A percentile compares a stretch with the other conserved stretches of the same genome.
These are phyloP conservation scores for Rhamphomyia laevipes DNA, from an alignment of 2,888 invertebrate species.

Conservation along the genomic window DNA sequence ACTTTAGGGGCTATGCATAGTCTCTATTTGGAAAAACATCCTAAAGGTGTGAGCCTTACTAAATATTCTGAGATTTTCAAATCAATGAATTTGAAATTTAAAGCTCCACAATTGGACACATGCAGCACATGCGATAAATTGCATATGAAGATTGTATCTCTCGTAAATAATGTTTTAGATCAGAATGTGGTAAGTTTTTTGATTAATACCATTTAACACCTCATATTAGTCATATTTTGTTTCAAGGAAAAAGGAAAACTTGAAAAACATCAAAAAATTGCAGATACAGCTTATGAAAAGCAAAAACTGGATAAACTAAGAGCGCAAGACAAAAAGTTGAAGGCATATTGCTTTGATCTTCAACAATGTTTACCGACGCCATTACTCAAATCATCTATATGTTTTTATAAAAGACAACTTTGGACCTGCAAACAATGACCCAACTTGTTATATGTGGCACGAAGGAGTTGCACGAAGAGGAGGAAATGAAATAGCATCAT, in stretches of 20 bases:
- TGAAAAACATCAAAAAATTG: neutral
- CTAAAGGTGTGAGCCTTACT: neutral
- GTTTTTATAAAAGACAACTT: neutral
- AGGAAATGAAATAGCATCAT: neutral
- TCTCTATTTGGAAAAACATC: neutral
- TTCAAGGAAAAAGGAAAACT: neutral
- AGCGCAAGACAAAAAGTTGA: neutral
- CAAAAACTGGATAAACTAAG: neutral
- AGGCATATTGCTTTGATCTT: neutral
- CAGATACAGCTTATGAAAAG: neutral
- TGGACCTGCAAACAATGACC: neutral
- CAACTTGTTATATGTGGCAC: neutral
- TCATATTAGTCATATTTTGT: neutral
- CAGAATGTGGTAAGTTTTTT: too few species aligned
- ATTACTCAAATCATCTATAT: neutral
- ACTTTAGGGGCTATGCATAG: neutral
- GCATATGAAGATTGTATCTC: too few species aligned
- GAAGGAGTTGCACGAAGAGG: neutral
- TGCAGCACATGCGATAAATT: too few species aligned
- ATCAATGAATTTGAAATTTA: neutral
- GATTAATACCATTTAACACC: too few species aligned
- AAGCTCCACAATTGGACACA: too few species aligned
- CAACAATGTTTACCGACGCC: neutral
- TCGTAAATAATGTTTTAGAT: too few species aligned
- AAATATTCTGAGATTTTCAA: neutral